These are phyloP conservation scores for Neelides folsomi DNA, from an alignment of 2,888 invertebrate species.

Conservation along the genomic window DNA sequence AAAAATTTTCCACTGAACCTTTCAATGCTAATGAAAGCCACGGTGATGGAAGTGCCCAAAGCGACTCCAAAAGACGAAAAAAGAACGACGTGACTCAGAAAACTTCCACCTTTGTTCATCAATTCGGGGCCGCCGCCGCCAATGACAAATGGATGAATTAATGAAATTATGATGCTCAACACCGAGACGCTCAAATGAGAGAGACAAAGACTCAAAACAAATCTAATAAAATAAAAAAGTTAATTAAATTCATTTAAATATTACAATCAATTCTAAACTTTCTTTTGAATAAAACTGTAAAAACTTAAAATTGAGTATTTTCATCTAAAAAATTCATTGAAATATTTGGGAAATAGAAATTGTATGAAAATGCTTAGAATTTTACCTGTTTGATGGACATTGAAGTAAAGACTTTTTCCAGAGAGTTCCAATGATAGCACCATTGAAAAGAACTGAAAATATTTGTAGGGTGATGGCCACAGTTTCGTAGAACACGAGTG, in stretches of 20 bases:
- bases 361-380: neutral
- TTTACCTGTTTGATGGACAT: constrained; percentile 31
- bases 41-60: constrained; percentile 28
- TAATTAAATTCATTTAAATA: neutral
- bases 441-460: constrained; percentile 28
- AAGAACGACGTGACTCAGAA: constrained; percentile 13
- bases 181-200: constrained; percentile 27
- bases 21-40: constrained; percentile 29
- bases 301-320: neutral
- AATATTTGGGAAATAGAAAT: neutral
- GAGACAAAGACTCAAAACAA: constrained; percentile 30
- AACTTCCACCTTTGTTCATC: neutral
- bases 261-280: neutral
- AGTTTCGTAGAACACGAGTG: constrained; percentile 15
- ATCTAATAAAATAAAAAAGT: constrained; percentile 14
- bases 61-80: constrained; percentile 26
- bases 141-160: constrained; percentile 9
- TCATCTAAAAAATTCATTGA: neutral
- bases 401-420: constrained; percentile 25
- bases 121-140: neutral
- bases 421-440: constrained; percentile 30
- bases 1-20: constrained; percentile 12
- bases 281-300: neutral
- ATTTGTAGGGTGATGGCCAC: constrained; percentile 21
- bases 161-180: constrained; percentile 26